Evolutionary conservation across 2,797 vertebrate species (phyloP), one percentile per base, ranked within the genome.

Genomic region (Trematomus bernacchii): DNA sequence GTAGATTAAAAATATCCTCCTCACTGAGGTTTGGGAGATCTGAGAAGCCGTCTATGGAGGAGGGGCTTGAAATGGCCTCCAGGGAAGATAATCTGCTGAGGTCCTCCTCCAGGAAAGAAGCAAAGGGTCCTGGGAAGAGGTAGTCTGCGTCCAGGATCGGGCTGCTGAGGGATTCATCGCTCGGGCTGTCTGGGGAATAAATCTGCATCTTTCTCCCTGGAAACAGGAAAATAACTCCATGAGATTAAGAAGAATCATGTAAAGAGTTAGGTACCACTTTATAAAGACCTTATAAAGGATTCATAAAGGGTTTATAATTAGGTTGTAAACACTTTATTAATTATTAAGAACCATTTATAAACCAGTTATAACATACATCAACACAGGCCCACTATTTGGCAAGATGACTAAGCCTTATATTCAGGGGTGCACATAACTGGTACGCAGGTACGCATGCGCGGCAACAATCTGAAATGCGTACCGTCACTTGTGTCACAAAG

Each of bases 201-300:
- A 98, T 95, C 62, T 95, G 94, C 92, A 97, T 95, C 90, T 97
- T 98, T 80, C 97, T 94, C 85, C 97, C 97, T 98, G 87, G 10
- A 71, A 66, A 71, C 37, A 84, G 61, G 7, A 79, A 51, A 74
- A 71, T n/a, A 37, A 48, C 23, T 37, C 43, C 0, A 52, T 66
- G 54, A 69, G 37, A 37, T 54, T 0, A 40, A 68, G 13, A 48
- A 0, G 44, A 71, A 16, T 16, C 23, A 37, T 37, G 33, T 37
- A 9, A 37, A 37, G 33, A 37, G 27, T 27, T 27, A 27, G 27
- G 27, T 27, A 5, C 4, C 27, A 27, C 27, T 27, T 27, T 27
- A 27, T 4, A 27, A 27, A 27, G 27, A 27, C 4, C 27, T 27
- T 27, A 27, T 27, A 27, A 27, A 5, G 27, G 27, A 27, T 27